These are phyloP conservation scores for Euthynnus affinis DNA, from an alignment of 2,797 vertebrate genomes.

Conservation along the genomic window DNA sequence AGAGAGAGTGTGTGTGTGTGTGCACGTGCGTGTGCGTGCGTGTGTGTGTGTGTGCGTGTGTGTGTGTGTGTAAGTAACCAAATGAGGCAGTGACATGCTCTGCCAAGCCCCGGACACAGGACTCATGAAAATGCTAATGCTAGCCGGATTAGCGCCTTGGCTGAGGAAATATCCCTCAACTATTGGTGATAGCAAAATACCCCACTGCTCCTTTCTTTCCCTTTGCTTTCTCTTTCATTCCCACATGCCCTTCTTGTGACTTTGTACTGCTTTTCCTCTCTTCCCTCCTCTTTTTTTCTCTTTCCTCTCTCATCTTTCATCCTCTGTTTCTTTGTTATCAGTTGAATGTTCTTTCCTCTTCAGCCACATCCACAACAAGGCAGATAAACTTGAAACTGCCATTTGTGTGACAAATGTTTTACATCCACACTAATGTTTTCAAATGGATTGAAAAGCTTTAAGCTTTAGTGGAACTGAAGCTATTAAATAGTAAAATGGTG, in stretches of 20 bases:
- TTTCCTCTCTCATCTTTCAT: not conserved
- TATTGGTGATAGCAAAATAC: slow-evolving; percentile 72
- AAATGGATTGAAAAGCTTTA: not conserved
- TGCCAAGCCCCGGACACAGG: slow-evolving; percentile 79
- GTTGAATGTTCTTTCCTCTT: not conserved
- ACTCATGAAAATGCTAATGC: slow-evolving; percentile 88
- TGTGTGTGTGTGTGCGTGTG: slow-evolving; percentile 23
- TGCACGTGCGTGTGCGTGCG: slow-evolving; percentile 55
- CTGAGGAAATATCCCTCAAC: slow-evolving; percentile 74
- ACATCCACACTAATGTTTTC: not conserved
- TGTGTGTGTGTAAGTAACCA: slow-evolving; percentile 68
- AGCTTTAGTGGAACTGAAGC: not conserved
- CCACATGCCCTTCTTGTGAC: slow-evolving; percentile 46
- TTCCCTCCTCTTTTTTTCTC: not conserved
- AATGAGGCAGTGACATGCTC: slow-evolving; percentile 86
- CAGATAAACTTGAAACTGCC: slow-evolving; percentile 9
- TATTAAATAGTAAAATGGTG: not conserved
- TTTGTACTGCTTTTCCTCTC: slow-evolving; percentile 35
- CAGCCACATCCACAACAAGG: not conserved
- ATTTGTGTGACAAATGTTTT: slow-evolving; percentile 15
- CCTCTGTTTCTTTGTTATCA: slow-evolving; percentile 3
- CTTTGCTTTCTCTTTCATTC: slow-evolving; percentile 41
- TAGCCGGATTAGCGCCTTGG: slow-evolving; percentile 80
- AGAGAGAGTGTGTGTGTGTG: slow-evolving; percentile 20
- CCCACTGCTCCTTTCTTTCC: slow-evolving; percentile 62